A percentile compares a stretch with the other conserved stretches of the same genome.
Conservation (phyloP, 2,888 invertebrate species). For the Bugula neritina region DNA sequence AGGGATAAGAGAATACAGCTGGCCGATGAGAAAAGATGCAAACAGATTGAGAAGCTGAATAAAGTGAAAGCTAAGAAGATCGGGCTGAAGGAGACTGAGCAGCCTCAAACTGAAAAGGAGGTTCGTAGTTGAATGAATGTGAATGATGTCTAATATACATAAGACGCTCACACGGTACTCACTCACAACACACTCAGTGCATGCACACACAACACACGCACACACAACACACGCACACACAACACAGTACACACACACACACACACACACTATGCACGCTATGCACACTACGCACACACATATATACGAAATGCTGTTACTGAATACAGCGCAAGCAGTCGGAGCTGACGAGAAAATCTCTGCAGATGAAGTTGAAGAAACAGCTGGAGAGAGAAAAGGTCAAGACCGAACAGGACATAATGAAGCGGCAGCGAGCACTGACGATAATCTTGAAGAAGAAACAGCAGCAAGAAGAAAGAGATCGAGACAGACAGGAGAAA, state of each 20-base stretch:
- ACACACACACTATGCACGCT: too few relatives aligned
- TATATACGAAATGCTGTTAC: too few relatives aligned
- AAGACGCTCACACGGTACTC: too few relatives aligned
- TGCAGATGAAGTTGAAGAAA: constrained; percentile 47
- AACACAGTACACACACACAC: too few relatives aligned
- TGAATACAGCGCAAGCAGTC: constrained; percentile 31
- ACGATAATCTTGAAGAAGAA: constrained; percentile 29
- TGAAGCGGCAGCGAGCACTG: constrained; percentile 32
- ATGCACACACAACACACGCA: too few relatives aligned
- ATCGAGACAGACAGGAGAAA: constrained; percentile 19
- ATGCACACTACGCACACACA: too few relatives aligned
- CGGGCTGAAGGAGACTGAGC: neutral
- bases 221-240: too few relatives aligned
- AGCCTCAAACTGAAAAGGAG: constrained; percentile 1
- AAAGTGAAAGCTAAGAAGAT: constrained; percentile 9
- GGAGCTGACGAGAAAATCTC: constrained; percentile 44
- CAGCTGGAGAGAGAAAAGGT: constrained; percentile 41
- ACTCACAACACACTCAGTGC: too few relatives aligned
- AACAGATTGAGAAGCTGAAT: constrained; percentile 25
- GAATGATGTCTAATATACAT: too few relatives aligned
- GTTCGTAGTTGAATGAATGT: too few relatives aligned
- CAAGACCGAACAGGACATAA: constrained; percentile 38
- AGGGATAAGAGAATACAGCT: constrained; percentile 1
- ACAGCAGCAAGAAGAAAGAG: constrained; percentile 20
- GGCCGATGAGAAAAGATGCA: constrained; percentile 18